Conservation (phyloP, 2,113 vertebrate species). For the Tauraco erythrolophus region DNA sequence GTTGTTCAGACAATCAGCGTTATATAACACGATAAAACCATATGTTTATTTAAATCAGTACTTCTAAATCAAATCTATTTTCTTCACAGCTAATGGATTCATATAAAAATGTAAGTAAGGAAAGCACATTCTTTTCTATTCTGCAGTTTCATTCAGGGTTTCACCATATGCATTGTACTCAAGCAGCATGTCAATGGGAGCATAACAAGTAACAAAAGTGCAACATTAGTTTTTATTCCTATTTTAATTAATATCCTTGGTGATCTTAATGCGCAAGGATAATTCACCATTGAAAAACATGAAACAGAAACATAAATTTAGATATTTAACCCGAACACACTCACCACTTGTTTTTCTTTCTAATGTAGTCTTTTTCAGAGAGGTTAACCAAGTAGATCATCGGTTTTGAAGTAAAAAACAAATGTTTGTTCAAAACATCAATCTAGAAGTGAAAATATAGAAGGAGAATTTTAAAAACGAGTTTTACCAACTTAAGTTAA, state of each 20-base stretch:
- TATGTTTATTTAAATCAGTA: background rate
- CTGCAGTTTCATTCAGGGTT: background rate
- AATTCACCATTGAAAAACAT: background rate
- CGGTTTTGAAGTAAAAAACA: conserved; percentile 97
- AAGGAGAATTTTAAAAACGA: conserved; percentile 14
- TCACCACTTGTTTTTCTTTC: conserved; percentile 99
- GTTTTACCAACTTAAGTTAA: background rate
- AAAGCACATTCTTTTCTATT: background rate
- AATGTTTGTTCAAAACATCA: conserved; percentile 96
- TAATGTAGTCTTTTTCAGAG: conserved; percentile 96
- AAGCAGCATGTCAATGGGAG: background rate
- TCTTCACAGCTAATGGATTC: background rate
- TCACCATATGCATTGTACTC: background rate
- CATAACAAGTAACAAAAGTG: background rate
- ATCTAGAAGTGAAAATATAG: conserved; percentile 80
- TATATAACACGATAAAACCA: background rate
- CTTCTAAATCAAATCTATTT: background rate
- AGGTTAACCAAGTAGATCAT: conserved; percentile 99
- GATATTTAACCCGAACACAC: conserved; percentile 51
- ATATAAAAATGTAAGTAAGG: background rate
- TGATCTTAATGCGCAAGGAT: background rate
- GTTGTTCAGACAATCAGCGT: background rate
- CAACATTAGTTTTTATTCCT: background rate
- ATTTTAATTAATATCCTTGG: background rate
- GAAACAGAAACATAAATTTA: background rate